Percentiles rank a stretch among this genome's conserved stretches.
phyloP scores from a whole-genome alignment of 2,113 vertebrate genomes.

The Grallaria varia region DNA sequence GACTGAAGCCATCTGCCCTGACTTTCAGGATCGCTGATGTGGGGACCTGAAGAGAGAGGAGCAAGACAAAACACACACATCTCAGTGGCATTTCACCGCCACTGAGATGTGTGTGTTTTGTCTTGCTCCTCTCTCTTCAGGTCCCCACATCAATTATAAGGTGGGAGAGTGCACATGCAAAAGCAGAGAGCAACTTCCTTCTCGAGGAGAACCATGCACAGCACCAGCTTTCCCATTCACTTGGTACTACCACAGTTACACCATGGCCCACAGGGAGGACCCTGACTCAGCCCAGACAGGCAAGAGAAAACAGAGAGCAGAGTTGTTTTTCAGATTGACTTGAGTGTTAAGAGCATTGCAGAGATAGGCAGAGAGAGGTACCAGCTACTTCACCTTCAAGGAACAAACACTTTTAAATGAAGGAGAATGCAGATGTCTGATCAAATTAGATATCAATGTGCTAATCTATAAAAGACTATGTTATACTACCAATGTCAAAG shows the following conservation, averaged over 20 bases:
- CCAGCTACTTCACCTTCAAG: not conserved
- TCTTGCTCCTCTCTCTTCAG: conserved; percentile 6
- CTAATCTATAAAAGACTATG: not conserved
- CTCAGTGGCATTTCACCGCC: not conserved
- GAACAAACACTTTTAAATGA: not conserved
- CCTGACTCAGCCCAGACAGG: not conserved
- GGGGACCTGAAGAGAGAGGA: not conserved
- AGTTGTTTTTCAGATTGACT: not conserved
- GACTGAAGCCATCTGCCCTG: not conserved
- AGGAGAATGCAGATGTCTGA: not conserved
- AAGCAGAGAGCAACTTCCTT: not conserved
- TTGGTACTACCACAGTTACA: not conserved
- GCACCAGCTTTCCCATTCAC: not conserved
- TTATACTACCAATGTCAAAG: not conserved
- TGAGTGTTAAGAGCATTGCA: not conserved
- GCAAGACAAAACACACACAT: not conserved
- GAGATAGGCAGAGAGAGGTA: not conserved
- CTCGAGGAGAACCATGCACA: not conserved
- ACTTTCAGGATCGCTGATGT: not conserved
- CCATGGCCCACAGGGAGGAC: accelerated
- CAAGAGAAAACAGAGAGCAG: not conserved
- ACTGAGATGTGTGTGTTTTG: not conserved
- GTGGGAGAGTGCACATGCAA: not conserved
- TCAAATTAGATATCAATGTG: not conserved
- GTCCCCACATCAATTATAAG: not conserved